Percentiles rank a stretch among this genome's conserved stretches.
phyloP scores from a whole-genome alignment of 2,888 invertebrate genomes.

The Gandaritis pyraliata region DNA sequence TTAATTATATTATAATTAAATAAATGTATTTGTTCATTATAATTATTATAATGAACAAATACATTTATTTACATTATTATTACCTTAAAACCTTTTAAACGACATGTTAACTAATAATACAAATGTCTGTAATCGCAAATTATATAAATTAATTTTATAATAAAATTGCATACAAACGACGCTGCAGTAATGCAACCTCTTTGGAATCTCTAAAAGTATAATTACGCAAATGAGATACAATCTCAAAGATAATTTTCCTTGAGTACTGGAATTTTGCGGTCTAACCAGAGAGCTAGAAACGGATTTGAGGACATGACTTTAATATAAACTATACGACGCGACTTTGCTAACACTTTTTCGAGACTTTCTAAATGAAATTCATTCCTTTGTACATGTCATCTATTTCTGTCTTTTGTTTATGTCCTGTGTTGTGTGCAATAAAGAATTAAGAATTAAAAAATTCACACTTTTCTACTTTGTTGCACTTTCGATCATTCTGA shows the following conservation, averaged over 20 bases:
- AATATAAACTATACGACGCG: constrained; percentile 10
- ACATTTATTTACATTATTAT: constrained; percentile 6
- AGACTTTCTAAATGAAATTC: too few relatives aligned
- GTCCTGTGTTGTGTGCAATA: too few relatives aligned
- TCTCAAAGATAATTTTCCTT: constrained; percentile 39
- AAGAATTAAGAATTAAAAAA: too few relatives aligned
- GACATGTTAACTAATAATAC: constrained; percentile 14
- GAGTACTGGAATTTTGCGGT: constrained; percentile 40
- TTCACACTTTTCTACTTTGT: too few relatives aligned
- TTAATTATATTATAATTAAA: too few relatives aligned
- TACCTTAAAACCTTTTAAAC: constrained; percentile 9
- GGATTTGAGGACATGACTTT: constrained; percentile 22
- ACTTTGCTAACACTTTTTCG: not conserved
- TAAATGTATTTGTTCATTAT: too few relatives aligned
- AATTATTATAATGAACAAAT: constrained; percentile 8
- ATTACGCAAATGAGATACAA: constrained; percentile 44
- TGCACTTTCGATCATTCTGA: too few relatives aligned
- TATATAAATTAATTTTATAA: constrained; percentile 8
- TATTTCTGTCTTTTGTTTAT: too few relatives aligned
- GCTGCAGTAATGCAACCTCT: constrained; percentile 30
- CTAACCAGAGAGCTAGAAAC: constrained; percentile 32
- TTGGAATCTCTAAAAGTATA: constrained; percentile 37
- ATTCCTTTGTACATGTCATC: too few relatives aligned
- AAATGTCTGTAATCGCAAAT: not conserved
- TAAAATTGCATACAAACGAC: constrained; percentile 10